Conservation (phyloP, 2,797 vertebrate species). For the Enteromius trimaculatus region DNA sequence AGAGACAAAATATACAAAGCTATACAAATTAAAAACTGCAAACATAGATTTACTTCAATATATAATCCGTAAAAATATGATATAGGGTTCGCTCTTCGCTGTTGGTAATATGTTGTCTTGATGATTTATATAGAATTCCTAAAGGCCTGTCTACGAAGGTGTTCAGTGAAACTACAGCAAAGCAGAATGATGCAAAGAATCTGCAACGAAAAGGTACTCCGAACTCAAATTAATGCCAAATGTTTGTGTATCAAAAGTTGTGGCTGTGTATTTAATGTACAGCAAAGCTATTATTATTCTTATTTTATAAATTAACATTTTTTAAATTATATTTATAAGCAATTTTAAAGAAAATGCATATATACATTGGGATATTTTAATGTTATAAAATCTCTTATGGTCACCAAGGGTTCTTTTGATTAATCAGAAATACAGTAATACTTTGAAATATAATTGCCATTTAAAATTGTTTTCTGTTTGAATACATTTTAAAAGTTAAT, state of each 20-base stretch:
- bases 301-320: not conserved
- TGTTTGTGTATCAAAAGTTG: not conserved
- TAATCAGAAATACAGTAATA: not conserved
- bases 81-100: not conserved
- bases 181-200: conserved; percentile 68
- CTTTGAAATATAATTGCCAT: not conserved
- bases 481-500: not conserved
- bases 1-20: not conserved
- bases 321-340: not conserved
- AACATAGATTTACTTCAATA: not conserved
- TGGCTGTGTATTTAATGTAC: not conserved
- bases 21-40: not conserved
- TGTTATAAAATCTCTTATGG: not conserved
- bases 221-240: not conserved
- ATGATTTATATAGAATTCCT: conserved; percentile 83
- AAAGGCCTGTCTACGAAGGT: conserved; percentile 86
- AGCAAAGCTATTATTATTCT: not conserved
- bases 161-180: conserved; percentile 76
- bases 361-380: not conserved
- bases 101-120: conserved; percentile 36
- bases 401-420: not conserved
- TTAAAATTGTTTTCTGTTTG: not conserved
- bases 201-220: conserved; percentile 74
- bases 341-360: not conserved
- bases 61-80: not conserved